Evolutionary conservation across 2,113 vertebrate species (phyloP), one percentile per base, ranked within the genome.

Genomic region (Neoarius graeffei): DNA sequence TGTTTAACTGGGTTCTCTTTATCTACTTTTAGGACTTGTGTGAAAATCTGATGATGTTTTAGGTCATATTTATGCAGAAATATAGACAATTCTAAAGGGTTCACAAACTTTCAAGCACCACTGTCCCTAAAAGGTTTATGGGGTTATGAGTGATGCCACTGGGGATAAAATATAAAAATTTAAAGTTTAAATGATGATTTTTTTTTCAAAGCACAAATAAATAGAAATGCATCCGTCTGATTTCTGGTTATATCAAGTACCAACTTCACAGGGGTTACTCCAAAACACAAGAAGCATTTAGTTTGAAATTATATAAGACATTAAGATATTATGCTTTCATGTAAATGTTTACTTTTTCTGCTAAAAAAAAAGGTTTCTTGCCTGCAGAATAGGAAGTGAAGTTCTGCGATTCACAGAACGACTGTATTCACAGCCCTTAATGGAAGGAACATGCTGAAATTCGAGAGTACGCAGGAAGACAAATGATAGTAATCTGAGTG

Each of bases 351-450:
- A 74, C 30, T 10, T 85, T 62, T 85, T 73, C 54, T 52, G 66
- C n/a, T 30, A 69, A 84, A 67, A 69, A 25, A 42, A n/a, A 67
- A 71, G 4, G 10, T 20, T 27, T 69, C 54, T 60, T 57, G 64
- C 73, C 60, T 52, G 82, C 20, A 64, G 50, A 73, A 73, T 82
- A 88, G 77, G 88, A 91, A 89, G 23, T 76, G 7, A 27, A 27
- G 35, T 69, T 54, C 35, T 80, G 89, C 17, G n/a, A 79, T 90
- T 89, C 87, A 81, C 71, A 90, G 87, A 90, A 89, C 66, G 35
- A 62, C 56, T 48, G 69, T 4, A n/a, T 30, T 83, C 54, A 57
- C 52, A 59, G 80, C 66, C 57, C 23, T 62, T 86, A 80, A 81
- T 87, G 67, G 83, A 85, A 80, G 67, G 83, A 85, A 80, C 83